Evolutionary conservation across 2,888 invertebrate species (phyloP).

Genomic region (Mesorhabditis spiculigera): DNA sequence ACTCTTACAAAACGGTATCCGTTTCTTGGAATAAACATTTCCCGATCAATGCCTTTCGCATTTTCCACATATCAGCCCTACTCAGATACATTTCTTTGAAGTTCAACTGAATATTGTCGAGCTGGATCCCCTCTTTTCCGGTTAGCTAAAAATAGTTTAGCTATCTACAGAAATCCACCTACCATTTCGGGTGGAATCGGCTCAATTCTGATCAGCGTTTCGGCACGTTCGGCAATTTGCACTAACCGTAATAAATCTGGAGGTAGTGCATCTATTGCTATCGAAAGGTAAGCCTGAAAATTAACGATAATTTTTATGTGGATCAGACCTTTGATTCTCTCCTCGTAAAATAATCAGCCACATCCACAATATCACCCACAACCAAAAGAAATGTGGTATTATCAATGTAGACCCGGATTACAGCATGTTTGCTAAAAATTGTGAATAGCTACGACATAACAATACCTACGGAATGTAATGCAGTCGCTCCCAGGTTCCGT

Average conservation of each 20-base stretch:
- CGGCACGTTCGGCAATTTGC: neutral
- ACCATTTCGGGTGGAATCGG: neutral
- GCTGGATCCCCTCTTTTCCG: conserved; percentile 22
- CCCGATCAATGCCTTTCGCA: conserved; percentile 84
- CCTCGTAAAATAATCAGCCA: too few species aligned
- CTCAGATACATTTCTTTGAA: conserved; percentile 98
- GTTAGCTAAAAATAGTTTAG: neutral
- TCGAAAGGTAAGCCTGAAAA: neutral
- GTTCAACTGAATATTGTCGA: conserved; percentile 92
- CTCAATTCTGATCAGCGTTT: neutral
- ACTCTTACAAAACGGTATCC: neutral
- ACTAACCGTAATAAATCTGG: neutral
- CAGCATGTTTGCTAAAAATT: too few species aligned
- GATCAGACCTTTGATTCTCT: too few species aligned
- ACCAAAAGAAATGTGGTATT: too few species aligned
- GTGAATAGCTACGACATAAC: too few species aligned
- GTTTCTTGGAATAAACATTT: conserved; percentile 72
- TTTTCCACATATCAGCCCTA: conserved; percentile 95
- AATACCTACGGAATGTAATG: too few species aligned
- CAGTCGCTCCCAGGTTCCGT: too few species aligned
- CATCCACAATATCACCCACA: too few species aligned
- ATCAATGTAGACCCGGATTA: too few species aligned
- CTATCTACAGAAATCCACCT: neutral
- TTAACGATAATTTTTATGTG: too few species aligned
- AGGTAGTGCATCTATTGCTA: neutral